phyloP scores from a whole-genome alignment of 2,113 vertebrate species.

The Oryzias curvinotus region DNA sequence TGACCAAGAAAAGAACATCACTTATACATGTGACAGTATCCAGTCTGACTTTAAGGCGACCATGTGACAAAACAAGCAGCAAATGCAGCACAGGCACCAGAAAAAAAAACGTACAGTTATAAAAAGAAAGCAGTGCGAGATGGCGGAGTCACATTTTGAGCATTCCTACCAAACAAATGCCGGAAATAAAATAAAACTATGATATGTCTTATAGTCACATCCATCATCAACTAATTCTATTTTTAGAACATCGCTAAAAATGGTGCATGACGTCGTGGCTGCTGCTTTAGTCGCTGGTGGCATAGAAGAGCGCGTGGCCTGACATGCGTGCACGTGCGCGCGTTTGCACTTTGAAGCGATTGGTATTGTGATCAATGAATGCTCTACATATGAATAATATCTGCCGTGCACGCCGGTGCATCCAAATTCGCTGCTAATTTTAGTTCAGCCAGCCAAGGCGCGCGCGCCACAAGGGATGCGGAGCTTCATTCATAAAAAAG shows the following conservation, averaged over 20 bases:
- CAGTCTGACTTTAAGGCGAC: slow-evolving; percentile 15
- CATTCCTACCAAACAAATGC: slow-evolving; percentile 33
- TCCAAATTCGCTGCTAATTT: slow-evolving; percentile 16
- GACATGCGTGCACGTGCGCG: slow-evolving; percentile 7
- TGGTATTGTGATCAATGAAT: slow-evolving; percentile 12
- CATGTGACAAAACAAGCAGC: background rate
- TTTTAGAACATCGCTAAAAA: slow-evolving; percentile 72
- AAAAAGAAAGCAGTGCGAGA: no score
- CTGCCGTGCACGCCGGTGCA: no score
- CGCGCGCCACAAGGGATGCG: slow-evolving; percentile 28
- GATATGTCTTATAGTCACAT: slow-evolving; percentile 20
- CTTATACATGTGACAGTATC: background rate
- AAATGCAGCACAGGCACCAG: background rate
- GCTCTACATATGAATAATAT: background rate
- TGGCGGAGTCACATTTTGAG: no score
- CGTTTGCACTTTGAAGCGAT: slow-evolving; percentile 7
- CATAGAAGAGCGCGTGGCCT: slow-evolving; percentile 31
- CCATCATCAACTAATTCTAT: slow-evolving; percentile 60
- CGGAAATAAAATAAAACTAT: background rate
- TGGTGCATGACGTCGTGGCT: slow-evolving; percentile 71
- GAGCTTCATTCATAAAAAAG: slow-evolving; percentile 73
- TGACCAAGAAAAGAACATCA: background rate
- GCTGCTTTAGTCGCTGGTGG: slow-evolving; percentile 50
- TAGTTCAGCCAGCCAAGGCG: slow-evolving; percentile 14
- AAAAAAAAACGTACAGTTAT: no score